Percentiles rank a stretch among this genome's conserved stretches.
Evolutionary conservation across 2,888 invertebrate genomes (phyloP).

Genomic region (Drosophila imparisetae): DNA sequence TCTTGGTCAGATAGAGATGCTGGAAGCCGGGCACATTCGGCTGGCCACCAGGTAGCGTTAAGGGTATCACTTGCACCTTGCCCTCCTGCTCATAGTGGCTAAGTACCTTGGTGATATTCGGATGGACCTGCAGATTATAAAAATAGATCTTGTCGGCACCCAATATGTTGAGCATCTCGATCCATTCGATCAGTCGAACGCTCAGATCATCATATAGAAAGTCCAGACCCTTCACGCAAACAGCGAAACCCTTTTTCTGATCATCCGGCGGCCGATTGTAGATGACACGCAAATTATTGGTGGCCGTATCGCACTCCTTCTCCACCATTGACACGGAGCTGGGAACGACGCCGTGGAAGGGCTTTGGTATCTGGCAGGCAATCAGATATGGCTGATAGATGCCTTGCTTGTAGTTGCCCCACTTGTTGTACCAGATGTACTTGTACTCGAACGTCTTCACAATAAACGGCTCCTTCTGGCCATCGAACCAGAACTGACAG

Average conservation of each 20-base stretch:
- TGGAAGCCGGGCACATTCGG: conserved; percentile 95
- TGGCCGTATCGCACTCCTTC: conserved; percentile 92
- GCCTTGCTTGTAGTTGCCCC: conserved; percentile 96
- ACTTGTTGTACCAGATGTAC: conserved; percentile 96
- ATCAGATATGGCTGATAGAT: conserved; percentile 96
- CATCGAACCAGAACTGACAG: conserved; percentile 96
- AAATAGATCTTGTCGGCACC: conserved; percentile 97
- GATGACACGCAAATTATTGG: conserved; percentile 93
- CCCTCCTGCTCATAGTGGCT: conserved; percentile 88
- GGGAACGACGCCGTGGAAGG: conserved; percentile 90
- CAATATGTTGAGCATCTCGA: conserved; percentile 92
- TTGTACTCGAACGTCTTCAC: conserved; percentile 95
- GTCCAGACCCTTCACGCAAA: conserved; percentile 97
- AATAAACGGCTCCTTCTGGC: conserved; percentile 91
- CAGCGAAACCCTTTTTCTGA: conserved; percentile 92
- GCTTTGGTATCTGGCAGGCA: conserved; percentile 93
- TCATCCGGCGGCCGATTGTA: conserved; percentile 89
- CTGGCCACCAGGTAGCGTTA: conserved; percentile 94
- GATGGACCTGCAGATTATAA: conserved; percentile 95
- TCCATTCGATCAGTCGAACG: conserved; percentile 96
- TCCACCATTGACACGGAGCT: conserved; percentile 94
- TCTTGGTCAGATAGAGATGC: conserved; percentile 94
- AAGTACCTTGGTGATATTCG: conserved; percentile 93
- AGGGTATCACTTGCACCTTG: conserved; percentile 90
- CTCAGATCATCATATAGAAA: conserved; percentile 96